Evolutionary conservation across 1,140 invertebrate genomes (phyloP), one percentile per base, ranked within the genome.

Genomic region (Drosophila persimilis): DNA sequence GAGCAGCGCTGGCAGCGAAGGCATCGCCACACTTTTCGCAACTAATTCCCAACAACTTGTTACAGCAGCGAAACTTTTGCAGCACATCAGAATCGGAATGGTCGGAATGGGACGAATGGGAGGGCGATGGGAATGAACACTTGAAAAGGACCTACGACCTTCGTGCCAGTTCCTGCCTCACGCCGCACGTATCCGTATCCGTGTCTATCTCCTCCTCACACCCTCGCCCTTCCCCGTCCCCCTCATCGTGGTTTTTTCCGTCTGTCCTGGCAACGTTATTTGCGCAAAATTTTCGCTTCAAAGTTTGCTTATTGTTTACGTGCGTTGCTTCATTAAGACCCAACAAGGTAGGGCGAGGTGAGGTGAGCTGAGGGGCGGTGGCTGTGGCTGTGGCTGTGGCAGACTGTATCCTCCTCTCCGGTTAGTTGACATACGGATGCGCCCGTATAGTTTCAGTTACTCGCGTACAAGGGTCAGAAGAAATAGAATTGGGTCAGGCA

Each of bases 291-390:
- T 83, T 86, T 86, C 83, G 83, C 81, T 88, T 78, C 81, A 86
- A 86, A 86, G 81, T 86, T 86, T 86, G 81, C 81, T 86, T 86
- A 86, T 86, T 86, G 81, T 86, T 86, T 86, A 86, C 81, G 81
- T 86, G 81, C 81, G 81, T 88, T 86, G 81, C 81, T 86, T 86
- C 81, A 86, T 86, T 86, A 86, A 86, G 81, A 86, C 85, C 74
- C 65, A 69, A 55, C 64, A 66, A 74, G 62, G 31, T 48, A 57
- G 47, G 43, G 43, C 31, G 52, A 2, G 47, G 43, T 4, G 15
- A 0, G 24, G 24, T 26, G 24, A 26, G 24, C 4, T 5, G 57
- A 52, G 43, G 39, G 44, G 47, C 2, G 47, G 43, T 3, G 15
- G 43, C 9, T 0, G 29, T 51, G 24, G 24, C 24, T 5, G 24